These are phyloP conservation scores for Meloidogyne exigua DNA, from an alignment of 1,140 invertebrate genomes.

Conservation along the genomic window DNA sequence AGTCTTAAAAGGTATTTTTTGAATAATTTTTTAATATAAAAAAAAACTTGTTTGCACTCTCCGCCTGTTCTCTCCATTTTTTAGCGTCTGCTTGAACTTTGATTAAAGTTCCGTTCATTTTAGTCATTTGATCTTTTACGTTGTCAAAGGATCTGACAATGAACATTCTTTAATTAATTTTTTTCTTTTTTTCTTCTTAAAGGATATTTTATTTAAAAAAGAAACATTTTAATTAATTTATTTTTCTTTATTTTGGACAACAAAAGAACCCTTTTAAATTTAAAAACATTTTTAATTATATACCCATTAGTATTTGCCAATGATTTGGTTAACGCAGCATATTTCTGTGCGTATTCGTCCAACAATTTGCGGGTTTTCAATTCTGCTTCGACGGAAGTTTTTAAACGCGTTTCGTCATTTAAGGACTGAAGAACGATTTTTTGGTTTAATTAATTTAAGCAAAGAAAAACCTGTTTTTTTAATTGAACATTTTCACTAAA, in stretches of 20 bases:
- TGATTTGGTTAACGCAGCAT: conserved; percentile 33
- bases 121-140: conserved; percentile 43
- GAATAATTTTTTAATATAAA: conserved; percentile 5
- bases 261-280: too few species aligned
- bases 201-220: too few species aligned
- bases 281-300: too few species aligned
- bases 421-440: conserved; percentile 40
- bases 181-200: too few species aligned
- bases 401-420: conserved; percentile 39
- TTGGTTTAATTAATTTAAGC: not conserved
- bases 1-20: conserved; percentile 16
- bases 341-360: conserved; percentile 41
- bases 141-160: conserved; percentile 40
- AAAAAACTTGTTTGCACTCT: conserved; percentile 42
- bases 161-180: too few species aligned
- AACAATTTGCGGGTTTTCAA: conserved; percentile 36
- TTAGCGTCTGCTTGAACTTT: conserved; percentile 39
- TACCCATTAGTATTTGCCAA: conserved; percentile 39
- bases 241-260: too few species aligned
- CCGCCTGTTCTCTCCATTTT: conserved; percentile 33
- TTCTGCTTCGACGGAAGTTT: conserved; percentile 41
- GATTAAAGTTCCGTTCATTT: conserved; percentile 51
- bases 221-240: not conserved
- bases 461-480: conserved; percentile 39
- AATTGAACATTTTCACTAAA: conserved; percentile 46